phyloP scores from a whole-genome alignment of 2,113 vertebrate genomes.

The Leuciscus idus region DNA sequence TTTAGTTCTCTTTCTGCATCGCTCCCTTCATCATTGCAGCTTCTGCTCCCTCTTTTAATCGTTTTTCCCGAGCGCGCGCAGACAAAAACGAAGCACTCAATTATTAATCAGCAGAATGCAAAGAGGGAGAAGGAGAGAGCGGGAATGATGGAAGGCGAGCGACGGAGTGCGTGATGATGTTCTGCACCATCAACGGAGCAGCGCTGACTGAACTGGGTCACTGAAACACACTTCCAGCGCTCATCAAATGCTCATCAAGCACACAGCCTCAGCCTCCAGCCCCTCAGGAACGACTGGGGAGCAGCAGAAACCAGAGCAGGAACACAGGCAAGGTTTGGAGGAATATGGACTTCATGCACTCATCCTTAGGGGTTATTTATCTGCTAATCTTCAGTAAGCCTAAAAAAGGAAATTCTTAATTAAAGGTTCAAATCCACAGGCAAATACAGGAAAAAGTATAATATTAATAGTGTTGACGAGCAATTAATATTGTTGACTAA shows the following conservation, averaged over 20 bases:
- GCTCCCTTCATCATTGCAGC: slow-evolving; percentile 36
- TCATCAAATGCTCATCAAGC: slow-evolving; percentile 40
- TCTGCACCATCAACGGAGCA: slow-evolving; percentile 49
- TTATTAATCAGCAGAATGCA: slow-evolving; percentile 49
- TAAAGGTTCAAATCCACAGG: not conserved
- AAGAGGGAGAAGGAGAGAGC: slow-evolving; percentile 5
- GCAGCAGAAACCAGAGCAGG: slow-evolving; percentile 13
- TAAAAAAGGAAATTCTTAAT: not conserved
- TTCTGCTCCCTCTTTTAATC: slow-evolving; percentile 44
- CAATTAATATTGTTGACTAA: no score
- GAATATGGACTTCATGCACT: not conserved
- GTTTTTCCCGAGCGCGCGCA: slow-evolving; percentile 27
- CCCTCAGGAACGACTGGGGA: slow-evolving; percentile 20
- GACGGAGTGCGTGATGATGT: slow-evolving; percentile 47
- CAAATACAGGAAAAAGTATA: not conserved
- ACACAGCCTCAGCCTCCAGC: slow-evolving; percentile 16
- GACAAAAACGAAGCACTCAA: slow-evolving; percentile 45
- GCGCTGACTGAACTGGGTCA: slow-evolving; percentile 80
- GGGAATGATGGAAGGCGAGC: slow-evolving; percentile 46
- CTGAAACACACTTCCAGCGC: slow-evolving; percentile 47
- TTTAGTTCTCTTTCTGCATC: slow-evolving; percentile 6
- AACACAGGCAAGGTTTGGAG: not conserved
- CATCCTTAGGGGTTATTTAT: not conserved
- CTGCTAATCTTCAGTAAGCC: not conserved
- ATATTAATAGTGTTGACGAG: not conserved